phyloP scores from a whole-genome alignment of 92 coral and sea anemone species.

The Actinostola sp. region DNA sequence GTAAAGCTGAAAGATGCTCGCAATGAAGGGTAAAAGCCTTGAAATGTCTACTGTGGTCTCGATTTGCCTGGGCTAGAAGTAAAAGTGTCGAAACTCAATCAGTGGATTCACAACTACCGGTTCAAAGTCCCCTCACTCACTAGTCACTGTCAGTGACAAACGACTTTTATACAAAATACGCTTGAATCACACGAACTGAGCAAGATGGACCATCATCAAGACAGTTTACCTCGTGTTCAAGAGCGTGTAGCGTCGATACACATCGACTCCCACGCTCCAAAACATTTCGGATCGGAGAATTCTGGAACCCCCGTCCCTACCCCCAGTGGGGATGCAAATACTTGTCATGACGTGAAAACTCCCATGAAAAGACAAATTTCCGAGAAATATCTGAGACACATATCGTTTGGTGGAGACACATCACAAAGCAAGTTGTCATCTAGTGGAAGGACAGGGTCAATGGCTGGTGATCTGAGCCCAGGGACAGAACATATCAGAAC shows the following conservation, averaged over 20 bases:
- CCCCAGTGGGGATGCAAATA: slow-evolving; percentile 19
- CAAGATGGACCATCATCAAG: background rate
- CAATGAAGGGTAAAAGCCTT: no score
- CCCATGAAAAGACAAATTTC: slow-evolving; percentile 18
- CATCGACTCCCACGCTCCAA: background rate
- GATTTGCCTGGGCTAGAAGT: no score
- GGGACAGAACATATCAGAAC: slow-evolving; percentile 43
- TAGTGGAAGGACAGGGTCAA: slow-evolving; percentile 21
- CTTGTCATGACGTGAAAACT: background rate
- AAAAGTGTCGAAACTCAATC: no score
- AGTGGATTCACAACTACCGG: no score
- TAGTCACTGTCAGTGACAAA: no score
- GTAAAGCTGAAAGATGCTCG: no score
- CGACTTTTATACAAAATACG: no score
- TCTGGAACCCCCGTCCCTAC: background rate
- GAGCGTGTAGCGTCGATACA: background rate
- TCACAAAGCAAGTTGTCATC: background rate
- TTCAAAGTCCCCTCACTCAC: no score
- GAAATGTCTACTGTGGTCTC: no score
- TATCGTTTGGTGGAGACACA: slow-evolving; percentile 16
- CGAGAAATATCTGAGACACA: slow-evolving; percentile 14
- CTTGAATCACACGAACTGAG: no score
- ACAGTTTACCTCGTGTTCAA: slow-evolving; percentile 5
- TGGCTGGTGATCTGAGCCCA: slow-evolving; percentile 39
- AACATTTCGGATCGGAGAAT: background rate